Conservation (phyloP, 2,888 invertebrate species). For the Melitaea athalia region DNA sequence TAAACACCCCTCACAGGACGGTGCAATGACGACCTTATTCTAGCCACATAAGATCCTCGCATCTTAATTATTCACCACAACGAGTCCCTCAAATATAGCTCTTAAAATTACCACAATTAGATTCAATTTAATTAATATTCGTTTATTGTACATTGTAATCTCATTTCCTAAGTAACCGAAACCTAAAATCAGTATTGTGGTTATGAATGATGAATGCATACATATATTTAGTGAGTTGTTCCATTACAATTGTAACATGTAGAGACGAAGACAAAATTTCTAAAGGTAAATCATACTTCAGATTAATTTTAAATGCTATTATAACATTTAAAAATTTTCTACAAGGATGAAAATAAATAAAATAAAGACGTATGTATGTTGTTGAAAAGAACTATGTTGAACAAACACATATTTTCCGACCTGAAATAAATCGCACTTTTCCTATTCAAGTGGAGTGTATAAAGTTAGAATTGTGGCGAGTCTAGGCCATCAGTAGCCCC, state of each 20-base stretch:
- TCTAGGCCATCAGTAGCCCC: conserved; percentile 56
- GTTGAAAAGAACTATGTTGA: not conserved
- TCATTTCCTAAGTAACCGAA: conserved; percentile 9
- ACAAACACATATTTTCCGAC: not conserved
- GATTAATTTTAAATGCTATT: not conserved
- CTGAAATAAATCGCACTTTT: conserved; percentile 17
- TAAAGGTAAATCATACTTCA: conserved; percentile 58
- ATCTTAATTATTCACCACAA: conserved; percentile 38
- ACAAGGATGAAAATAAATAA: not conserved
- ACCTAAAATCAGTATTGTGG: conserved; percentile 36
- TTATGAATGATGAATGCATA: conserved; percentile 45
- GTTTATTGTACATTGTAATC: conserved; percentile 4
- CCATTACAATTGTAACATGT: conserved; percentile 49
- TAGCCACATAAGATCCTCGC: conserved; percentile 32
- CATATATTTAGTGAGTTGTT: conserved; percentile 46
- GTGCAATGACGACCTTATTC: conserved; percentile 54
- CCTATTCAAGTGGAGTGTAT: conserved; percentile 18
- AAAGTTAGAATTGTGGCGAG: conserved; percentile 48
- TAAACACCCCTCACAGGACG: conserved; percentile 63
- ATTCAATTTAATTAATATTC: conserved; percentile 15
- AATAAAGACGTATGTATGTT: not conserved
- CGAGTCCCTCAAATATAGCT: conserved; percentile 33
- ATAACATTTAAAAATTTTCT: conserved; percentile 8
- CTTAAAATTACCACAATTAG: conserved; percentile 18
- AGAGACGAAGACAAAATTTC: conserved; percentile 76